Evolutionary conservation across 2,797 vertebrate genomes (phyloP), one percentile per base, ranked within the genome.

Genomic region (Molossus alvarezi): DNA sequence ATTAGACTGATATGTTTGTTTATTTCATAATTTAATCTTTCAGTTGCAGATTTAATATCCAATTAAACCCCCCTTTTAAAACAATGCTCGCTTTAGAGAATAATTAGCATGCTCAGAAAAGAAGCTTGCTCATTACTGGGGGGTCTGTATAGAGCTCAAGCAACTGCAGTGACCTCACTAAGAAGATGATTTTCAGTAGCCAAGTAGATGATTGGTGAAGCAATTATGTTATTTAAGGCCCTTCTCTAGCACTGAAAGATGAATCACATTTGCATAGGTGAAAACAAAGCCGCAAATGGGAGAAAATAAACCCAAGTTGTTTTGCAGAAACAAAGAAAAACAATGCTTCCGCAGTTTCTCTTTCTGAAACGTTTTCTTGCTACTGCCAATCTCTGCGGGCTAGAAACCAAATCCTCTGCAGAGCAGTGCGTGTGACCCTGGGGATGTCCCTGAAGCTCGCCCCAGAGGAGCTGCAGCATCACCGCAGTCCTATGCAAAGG

Each of bases 181-280:
- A 96, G 94, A 93, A 88, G 90, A 96, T 96, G 83, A 96, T 95
- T 97, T 97, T 75, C 87, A 95, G 93, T 75, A 93, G 95, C 95
- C 95, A 96, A 97, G 64, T 62, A 94, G 76, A 96, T 94, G 97
- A 97, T 97, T 97, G 94, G 95, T 81, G 88, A 94, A 92, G 96
- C 77, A 97, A 97, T 97, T 97, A 97, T 92, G 95, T 91, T 95
- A 96, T 96, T 97, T 88, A 96, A 93, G 95, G 80, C 96, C 94
- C 92, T 97, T 97, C 90, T 97, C 93, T 82, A 91, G 91, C 5
- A 12, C 91, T 95, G 92, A 91, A 96, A 97, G 94, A 97, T 89
- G 92, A 97, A 97, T 97, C 96, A 85, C 94, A 98, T 97, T 97
- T 97, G 95, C 97, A 97, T 97, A 97, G 96, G 95, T 97, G 95